Evolutionary conservation across 2,797 vertebrate genomes (phyloP), one percentile per base, ranked within the genome.

Genomic region (Rhadinocentrus ornatus): DNA sequence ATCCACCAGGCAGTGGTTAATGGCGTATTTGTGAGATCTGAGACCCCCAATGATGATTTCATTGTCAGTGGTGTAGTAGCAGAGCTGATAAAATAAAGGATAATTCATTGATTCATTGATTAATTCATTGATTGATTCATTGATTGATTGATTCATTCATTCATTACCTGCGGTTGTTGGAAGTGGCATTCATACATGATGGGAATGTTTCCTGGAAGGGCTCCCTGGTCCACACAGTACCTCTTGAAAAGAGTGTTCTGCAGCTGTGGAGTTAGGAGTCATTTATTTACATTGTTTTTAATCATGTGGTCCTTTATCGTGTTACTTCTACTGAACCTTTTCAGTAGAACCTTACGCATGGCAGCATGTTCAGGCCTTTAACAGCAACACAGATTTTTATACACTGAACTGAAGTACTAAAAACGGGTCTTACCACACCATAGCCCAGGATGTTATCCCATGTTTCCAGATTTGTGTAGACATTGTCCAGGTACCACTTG

Each of bases 11-110:
- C 86, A 88, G 44, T 67, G 71, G 63, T 89, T 87, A 2, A 16
- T 53, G 37, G 77, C 82, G 13, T 84, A 85, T 31, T 65, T 87
- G 50, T 90, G 89, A 64, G 89, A 89, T 64, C 53, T 20, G 2
- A 91, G 41, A 8, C 46, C 76, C 3, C 88, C 86, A 3, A 90
- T 44, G 22, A 85, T 66, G 67, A 90, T 77, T 68, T 89, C 81
- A 6, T 66, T 34, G 0, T 88, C 53, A 35, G 71, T 61, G 63
- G 53, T 86, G 70, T 86, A 90, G 62, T 57, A 83, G 58, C 83
- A 87, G 22, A 34, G 35, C 89, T 87, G 75, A 35, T 31, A 41
- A 66, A 48, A 72, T 55, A 3, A 18, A 72, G 10, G 39, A 6
- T 0, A 3, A 18, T 2, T 12, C 9, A 0, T 26, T 52, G 3